Percentiles rank a stretch among this genome's conserved stretches.
Conservation (phyloP, 2,888 invertebrate genomes). For the Malacosoma neustria region DNA sequence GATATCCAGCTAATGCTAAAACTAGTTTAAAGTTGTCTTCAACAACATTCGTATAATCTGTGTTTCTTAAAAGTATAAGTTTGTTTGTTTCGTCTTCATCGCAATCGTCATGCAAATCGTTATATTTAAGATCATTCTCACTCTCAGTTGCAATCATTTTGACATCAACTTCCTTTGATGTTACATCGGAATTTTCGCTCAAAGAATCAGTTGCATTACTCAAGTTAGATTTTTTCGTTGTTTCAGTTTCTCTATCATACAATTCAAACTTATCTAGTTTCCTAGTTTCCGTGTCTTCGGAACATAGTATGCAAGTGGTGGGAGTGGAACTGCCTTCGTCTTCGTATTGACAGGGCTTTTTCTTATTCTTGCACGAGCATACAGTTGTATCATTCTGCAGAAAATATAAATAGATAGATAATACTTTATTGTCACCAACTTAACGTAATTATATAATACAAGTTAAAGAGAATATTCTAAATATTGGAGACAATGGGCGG, state of each 20-base stretch:
- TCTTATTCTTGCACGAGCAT: conserved; percentile 41
- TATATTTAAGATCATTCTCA: conserved; percentile 39
- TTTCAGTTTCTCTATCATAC: conserved; percentile 19
- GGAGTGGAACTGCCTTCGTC: conserved; percentile 47
- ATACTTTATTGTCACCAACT: too few relatives aligned
- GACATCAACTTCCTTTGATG: conserved; percentile 30
- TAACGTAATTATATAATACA: too few relatives aligned
- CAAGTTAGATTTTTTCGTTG: conserved; percentile 27
- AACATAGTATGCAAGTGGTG: conserved; percentile 52
- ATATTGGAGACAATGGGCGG: too few relatives aligned
- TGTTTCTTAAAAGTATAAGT: conserved; percentile 43
- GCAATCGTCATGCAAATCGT: conserved; percentile 43
- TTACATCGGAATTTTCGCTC: conserved; percentile 32
- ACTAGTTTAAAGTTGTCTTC: conserved; percentile 49
- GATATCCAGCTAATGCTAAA: conserved; percentile 50
- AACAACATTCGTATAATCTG: conserved; percentile 53
- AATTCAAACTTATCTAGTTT: conserved; percentile 32
- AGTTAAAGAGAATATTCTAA: too few relatives aligned
- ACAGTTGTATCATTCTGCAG: conserved; percentile 50
- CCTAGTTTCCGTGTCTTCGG: conserved; percentile 30
- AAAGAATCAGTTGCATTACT: conserved; percentile 27
- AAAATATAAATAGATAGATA: too few relatives aligned
- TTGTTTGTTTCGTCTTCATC: conserved; percentile 53
- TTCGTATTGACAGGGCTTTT: conserved; percentile 32
- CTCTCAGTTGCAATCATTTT: conserved; percentile 18